Evolutionary conservation across 2,888 invertebrate species (phyloP), one percentile per base, ranked within the genome.

Genomic region (Cheilosia impressa): DNA sequence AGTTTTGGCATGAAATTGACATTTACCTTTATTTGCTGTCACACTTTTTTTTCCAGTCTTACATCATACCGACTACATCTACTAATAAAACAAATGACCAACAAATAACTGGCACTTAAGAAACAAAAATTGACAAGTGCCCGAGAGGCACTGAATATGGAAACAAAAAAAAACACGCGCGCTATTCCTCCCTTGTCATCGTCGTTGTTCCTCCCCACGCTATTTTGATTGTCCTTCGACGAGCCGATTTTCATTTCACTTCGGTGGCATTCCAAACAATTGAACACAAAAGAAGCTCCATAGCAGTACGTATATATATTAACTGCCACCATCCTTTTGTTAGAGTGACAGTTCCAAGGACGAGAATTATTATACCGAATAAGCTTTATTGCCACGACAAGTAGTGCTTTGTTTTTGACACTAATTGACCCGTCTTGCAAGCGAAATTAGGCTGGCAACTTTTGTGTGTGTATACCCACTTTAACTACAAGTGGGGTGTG

Each of bases 331-430:
- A 53, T 43, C 38, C 76, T 31, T 17, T 22, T 15, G 50, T 31
- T 55, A 45, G 31, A 31, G 62, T 79, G 73, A 73, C 77, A 58
- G 52, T 79, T 79, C 17, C 50, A 79, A 73, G 78, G 68, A 68
- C 55, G 22, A 27, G 38, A 63, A 58, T 79, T 84, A 84, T 80
- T 80, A 76, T 80, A 76, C 52, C 41, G 75, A 76, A 80, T 63
- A 80, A 80, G 71, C 55, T 65, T 69, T 53, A 79, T 84, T 79
- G 60, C 53, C 45, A 31, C 58, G 45, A 79, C 79, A 75, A 75
- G 73, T 53, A 79, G 58, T 69, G 68, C 47, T 69, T 73, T 60
- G 75, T 75, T 79, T 75, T 79, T 75, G 83, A 84, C 83, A 84
- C 79, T 69, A 75, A 84, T 79, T 84, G 73, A 75, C 68, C 43